Evolutionary conservation across 2,888 invertebrate genomes (phyloP).

Genomic region (Oxycera nigricornis): DNA sequence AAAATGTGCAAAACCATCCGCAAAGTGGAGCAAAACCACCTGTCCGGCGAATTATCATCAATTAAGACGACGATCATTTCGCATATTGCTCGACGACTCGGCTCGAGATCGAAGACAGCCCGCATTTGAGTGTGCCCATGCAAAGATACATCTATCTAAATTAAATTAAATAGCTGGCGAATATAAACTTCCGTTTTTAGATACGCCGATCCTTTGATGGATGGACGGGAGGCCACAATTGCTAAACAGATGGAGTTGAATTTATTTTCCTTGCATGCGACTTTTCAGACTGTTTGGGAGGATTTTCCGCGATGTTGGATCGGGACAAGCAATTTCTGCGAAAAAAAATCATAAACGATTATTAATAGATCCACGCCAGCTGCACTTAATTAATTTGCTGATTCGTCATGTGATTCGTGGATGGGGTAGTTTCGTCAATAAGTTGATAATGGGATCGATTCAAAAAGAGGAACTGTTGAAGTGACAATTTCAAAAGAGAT

Average conservation of each 20-base stretch:
- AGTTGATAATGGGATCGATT: no score
- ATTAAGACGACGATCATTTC: constrained; percentile 7
- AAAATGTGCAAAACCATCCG: background rate
- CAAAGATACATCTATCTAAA: constrained; percentile 1
- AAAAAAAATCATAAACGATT: constrained; percentile 12
- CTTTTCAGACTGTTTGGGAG: background rate
- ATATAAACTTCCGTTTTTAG: constrained; percentile 20
- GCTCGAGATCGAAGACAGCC: background rate
- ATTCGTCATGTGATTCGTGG: constrained; percentile 19
- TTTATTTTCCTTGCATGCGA: constrained; percentile 9
- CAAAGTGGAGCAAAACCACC: constrained; percentile 39
- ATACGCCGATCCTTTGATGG: background rate
- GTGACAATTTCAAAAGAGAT: no score
- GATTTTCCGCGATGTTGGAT: background rate
- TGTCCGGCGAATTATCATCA: constrained; percentile 40
- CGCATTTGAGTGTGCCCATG: background rate
- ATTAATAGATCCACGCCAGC: constrained; percentile 39
- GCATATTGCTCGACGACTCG: background rate
- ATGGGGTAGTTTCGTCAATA: background rate
- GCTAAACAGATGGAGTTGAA: background rate
- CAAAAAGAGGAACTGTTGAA: no score
- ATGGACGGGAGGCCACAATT: constrained; percentile 17
- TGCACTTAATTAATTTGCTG: constrained; percentile 39
- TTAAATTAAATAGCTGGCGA: background rate
- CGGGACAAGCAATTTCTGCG: constrained; percentile 25